phyloP scores from a whole-genome alignment of 1,140 invertebrate species.

The Hyles euphorbiae region DNA sequence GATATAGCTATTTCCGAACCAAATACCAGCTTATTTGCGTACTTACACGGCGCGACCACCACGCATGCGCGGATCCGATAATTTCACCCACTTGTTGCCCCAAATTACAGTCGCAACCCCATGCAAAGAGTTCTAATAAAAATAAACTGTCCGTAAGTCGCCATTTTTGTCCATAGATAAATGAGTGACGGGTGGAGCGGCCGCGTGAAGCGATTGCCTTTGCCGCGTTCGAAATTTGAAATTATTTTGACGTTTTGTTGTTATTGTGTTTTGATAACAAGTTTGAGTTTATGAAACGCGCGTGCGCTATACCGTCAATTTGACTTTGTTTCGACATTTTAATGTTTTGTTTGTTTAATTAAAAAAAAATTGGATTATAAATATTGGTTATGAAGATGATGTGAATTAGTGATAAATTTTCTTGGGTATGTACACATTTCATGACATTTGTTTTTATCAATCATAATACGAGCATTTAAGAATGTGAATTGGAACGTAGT shows the following conservation, averaged over 20 bases:
- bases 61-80: conserved; percentile 65
- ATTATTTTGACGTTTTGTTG: conserved; percentile 5
- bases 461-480: too few relatives aligned
- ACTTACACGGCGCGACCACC: conserved; percentile 48
- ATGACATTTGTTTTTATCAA: too few relatives aligned
- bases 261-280: not conserved
- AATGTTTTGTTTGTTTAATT: too few relatives aligned
- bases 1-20: conserved; percentile 46
- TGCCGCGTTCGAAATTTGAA: conserved; percentile 11
- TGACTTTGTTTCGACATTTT: too few relatives aligned
- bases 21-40: conserved; percentile 45
- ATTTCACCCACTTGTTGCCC: conserved; percentile 55
- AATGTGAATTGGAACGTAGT: too few relatives aligned
- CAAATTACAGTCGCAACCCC: conserved; percentile 58
- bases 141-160: conserved; percentile 41
- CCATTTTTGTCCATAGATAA: conserved; percentile 57
- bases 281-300: too few relatives aligned
- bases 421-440: too few relatives aligned
- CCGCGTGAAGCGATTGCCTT: conserved; percentile 36
- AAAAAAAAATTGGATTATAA: too few relatives aligned
- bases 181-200: conserved; percentile 39
- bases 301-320: too few relatives aligned
- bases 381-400: too few relatives aligned
- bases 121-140: conserved; percentile 57
- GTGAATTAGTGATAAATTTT: too few relatives aligned